Evolutionary conservation across 1,140 invertebrate species (phyloP).

Genomic region (Megalonaias nervosa): DNA sequence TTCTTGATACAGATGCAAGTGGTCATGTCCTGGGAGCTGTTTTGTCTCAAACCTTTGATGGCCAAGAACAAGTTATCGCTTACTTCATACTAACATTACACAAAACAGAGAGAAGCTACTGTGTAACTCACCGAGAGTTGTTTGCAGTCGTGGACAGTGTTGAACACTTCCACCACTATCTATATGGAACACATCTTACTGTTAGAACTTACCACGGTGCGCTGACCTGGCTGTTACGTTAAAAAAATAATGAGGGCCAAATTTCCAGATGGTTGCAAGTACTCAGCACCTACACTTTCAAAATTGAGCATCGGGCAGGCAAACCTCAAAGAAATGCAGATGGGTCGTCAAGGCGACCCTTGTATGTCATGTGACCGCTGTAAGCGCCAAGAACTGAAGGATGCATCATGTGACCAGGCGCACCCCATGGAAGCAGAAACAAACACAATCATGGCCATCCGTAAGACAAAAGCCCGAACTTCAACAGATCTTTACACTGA

Average conservation of each 20-base stretch:
- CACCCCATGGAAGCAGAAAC: too few relatives aligned
- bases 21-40: too few relatives aligned
- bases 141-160: constrained; percentile 27
- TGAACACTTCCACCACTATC: constrained; percentile 17
- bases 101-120: too few relatives aligned
- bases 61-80: too few relatives aligned
- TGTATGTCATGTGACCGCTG: constrained; percentile 6
- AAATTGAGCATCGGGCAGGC: constrained; percentile 45
- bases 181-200: neutral
- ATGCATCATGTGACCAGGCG: too few relatives aligned
- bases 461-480: too few relatives aligned
- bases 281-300: neutral
- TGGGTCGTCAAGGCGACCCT: constrained; percentile 20
- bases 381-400: neutral
- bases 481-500: too few relatives aligned
- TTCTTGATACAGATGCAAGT: too few relatives aligned
- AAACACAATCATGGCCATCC: too few relatives aligned
- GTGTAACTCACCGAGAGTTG: too few relatives aligned
- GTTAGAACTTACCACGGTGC: constrained; percentile 11
- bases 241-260: constrained; percentile 14
- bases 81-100: too few relatives aligned
- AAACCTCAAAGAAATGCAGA: constrained; percentile 51
- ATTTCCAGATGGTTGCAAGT: constrained; percentile 48
- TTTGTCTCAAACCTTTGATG: too few relatives aligned
- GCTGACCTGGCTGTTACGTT: constrained; percentile 6